Percentiles rank a stretch among this genome's conserved stretches.
Conservation (phyloP, 2,113 vertebrate species). For the Callipepla squamata region DNA sequence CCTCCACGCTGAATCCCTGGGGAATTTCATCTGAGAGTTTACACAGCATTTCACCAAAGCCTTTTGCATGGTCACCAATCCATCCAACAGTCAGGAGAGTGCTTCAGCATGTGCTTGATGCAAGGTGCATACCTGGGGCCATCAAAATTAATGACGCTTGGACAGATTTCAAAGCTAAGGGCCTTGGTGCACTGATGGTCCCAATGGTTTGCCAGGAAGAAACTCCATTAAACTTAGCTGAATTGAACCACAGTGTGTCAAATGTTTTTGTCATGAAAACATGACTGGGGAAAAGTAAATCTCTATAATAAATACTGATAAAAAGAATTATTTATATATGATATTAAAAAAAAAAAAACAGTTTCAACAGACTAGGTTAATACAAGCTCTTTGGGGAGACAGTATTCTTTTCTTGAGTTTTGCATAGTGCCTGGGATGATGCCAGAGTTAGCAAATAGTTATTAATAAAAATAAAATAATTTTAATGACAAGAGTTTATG, state of each 20-base stretch:
- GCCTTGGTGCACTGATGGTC: background rate
- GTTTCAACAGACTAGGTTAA: background rate
- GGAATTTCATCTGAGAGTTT: background rate
- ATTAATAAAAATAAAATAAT: conserved; percentile 32
- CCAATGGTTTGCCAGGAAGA: background rate
- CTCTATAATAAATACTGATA: background rate
- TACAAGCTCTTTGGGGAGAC: background rate
- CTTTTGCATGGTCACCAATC: background rate
- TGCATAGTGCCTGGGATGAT: background rate
- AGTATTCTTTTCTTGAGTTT: background rate
- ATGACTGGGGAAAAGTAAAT: background rate
- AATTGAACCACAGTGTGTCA: background rate
- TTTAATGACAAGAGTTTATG: background rate
- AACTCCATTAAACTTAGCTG: background rate
- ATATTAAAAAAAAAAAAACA: conserved; percentile 40
- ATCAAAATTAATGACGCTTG: conserved; percentile 47
- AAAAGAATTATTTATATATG: background rate
- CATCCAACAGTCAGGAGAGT: background rate
- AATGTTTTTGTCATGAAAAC: conserved; percentile 20
- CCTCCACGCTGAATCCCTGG: background rate
- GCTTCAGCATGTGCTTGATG: background rate
- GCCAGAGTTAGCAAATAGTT: conserved; percentile 35
- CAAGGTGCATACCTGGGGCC: background rate
- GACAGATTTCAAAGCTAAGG: conserved; percentile 32
- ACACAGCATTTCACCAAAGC: background rate